Percentiles rank a stretch among this genome's conserved stretches.
phyloP scores from a whole-genome alignment of 2,113 vertebrate species.

The Aythya baeri region DNA sequence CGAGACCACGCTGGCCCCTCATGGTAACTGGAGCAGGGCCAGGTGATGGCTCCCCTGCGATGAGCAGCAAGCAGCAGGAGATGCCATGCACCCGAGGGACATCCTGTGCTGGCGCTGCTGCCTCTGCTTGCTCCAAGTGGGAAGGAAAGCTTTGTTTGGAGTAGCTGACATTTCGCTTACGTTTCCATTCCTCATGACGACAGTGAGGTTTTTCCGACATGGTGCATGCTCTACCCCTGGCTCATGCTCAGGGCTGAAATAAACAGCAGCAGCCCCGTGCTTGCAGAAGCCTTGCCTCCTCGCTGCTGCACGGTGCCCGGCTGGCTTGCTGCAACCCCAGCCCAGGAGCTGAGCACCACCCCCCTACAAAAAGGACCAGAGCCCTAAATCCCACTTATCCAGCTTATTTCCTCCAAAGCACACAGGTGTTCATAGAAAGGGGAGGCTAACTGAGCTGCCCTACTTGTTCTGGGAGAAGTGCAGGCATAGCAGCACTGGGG shows the following conservation, averaged over 20 bases:
- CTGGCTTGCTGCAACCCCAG: background rate
- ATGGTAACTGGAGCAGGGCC: no score
- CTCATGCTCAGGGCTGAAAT: background rate
- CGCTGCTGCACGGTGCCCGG: background rate
- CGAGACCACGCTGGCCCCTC: background rate
- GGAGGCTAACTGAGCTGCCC: background rate
- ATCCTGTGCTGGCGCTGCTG: no score
- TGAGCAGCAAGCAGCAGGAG: no score
- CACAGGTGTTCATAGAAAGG: background rate
- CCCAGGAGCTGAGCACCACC: background rate
- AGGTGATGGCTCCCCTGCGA: no score
- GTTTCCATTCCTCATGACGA: background rate
- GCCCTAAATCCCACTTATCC: background rate
- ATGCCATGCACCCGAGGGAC: no score
- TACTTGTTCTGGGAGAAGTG: background rate
- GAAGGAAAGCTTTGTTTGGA: background rate
- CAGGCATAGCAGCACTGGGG: background rate
- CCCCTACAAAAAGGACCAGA: background rate
- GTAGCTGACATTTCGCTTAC: background rate
- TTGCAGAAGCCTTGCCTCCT: background rate
- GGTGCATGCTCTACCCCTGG: background rate
- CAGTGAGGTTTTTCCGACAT: background rate
- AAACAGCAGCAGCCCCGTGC: background rate
- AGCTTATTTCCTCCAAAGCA: background rate
- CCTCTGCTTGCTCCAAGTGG: background rate